These are phyloP conservation scores for Porites rus DNA, from an alignment of 92 coral and sea anemone species.

Conservation along the genomic window DNA sequence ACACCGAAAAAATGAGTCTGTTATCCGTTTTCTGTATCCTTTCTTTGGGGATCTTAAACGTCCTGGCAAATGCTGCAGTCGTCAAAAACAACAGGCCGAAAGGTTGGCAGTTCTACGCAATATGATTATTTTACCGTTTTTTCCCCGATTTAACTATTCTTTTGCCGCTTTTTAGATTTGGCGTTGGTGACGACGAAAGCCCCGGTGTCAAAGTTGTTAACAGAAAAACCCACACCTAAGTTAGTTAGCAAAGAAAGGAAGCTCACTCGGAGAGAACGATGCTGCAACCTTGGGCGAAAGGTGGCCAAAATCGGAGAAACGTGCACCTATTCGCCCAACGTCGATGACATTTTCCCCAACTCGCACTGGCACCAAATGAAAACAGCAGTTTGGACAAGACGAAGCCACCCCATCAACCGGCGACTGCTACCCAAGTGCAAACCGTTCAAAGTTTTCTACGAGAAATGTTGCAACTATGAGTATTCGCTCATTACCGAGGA, in stretches of 20 bases:
- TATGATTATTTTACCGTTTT: not conserved
- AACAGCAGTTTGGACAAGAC: constrained; percentile 70
- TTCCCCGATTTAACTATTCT: not conserved
- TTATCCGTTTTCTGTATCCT: not conserved
- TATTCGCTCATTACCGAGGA: constrained; percentile 66
- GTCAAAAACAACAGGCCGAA: constrained; percentile 6
- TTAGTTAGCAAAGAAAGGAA: not conserved
- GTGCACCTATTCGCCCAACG: constrained; percentile 61
- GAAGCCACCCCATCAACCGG: constrained; percentile 57
- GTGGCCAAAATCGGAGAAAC: constrained; percentile 91
- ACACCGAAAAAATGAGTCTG: constrained; percentile 24
- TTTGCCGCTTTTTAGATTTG: constrained; percentile 31
- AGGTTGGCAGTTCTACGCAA: constrained; percentile 27
- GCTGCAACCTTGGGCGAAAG: constrained; percentile 80
- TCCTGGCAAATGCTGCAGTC: constrained; percentile 9
- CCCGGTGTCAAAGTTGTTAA: not conserved
- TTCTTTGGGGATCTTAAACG: constrained; percentile 11
- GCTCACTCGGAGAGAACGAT: constrained; percentile 43
- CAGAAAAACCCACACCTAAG: not conserved
- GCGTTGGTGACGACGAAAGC: not conserved
- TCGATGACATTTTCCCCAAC: constrained; percentile 65
- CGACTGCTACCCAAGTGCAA: constrained; percentile 75
- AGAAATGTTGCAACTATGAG: constrained; percentile 85
- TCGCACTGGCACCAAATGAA: constrained; percentile 82
- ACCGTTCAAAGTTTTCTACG: constrained; percentile 74